Percentiles rank a stretch among this genome's conserved stretches.
phyloP scores from a whole-genome alignment of 2,888 invertebrate species.

The Pocota personata region DNA sequence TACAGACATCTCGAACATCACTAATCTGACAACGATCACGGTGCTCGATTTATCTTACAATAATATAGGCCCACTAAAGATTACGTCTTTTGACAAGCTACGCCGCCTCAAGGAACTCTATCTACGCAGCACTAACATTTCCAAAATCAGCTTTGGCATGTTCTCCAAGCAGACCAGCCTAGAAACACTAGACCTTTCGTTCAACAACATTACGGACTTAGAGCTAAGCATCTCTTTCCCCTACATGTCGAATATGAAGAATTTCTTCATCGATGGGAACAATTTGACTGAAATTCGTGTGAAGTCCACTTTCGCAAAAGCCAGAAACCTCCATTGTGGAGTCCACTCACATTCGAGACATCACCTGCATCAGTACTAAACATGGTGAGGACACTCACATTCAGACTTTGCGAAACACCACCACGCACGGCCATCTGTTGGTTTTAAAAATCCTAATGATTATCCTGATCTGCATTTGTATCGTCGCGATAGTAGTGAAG shows the following conservation, averaged over 20 bases:
- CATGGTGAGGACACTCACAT: conserved; percentile 35
- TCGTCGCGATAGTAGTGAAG: conserved; percentile 64
- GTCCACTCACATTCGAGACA: conserved; percentile 81
- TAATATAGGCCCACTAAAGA: conserved; percentile 79
- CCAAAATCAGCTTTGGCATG: conserved; percentile 80
- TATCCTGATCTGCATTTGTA: conserved; percentile 73
- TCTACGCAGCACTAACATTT: conserved; percentile 78
- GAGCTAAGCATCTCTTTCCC: conserved; percentile 82
- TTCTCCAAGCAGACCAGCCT: conserved; percentile 82
- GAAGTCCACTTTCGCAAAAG: conserved; percentile 78
- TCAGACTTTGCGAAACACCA: conserved; percentile 52
- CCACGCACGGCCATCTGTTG: conserved; percentile 78
- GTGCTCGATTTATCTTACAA: conserved; percentile 80
- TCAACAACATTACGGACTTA: conserved; percentile 83
- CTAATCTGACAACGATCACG: conserved; percentile 77
- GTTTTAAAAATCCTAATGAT: conserved; percentile 77
- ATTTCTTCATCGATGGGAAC: conserved; percentile 81
- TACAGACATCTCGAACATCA: conserved; percentile 78
- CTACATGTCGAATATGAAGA: conserved; percentile 79
- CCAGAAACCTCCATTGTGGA: conserved; percentile 78
- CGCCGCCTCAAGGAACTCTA: conserved; percentile 79
- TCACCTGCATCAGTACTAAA: conserved; percentile 78
- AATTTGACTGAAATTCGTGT: conserved; percentile 79
- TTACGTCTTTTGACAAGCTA: conserved; percentile 80
- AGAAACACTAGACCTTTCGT: conserved; percentile 83